Base-by-base conservation (phyloP, 2,113 vertebrate genomes). In the Rhegmatorhina hoffmannsi region DNA sequence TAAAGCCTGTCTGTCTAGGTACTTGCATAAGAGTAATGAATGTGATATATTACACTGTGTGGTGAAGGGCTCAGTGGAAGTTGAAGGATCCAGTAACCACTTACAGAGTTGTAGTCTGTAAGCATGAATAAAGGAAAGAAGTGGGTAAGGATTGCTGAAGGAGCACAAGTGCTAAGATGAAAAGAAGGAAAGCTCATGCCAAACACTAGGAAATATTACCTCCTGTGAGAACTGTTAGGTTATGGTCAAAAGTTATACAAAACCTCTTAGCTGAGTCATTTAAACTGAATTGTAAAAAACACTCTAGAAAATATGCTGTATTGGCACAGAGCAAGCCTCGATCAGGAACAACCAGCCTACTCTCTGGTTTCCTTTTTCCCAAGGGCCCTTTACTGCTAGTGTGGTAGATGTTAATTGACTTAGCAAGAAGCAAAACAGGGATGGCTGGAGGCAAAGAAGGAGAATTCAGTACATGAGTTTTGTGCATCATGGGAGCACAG, bases 171-270 rank as follows among this genome's bases (percentile, higher is more conserved):
- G 44, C 78, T 73, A 60, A 79, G 78, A 94, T 85, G 81, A 91
- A 95, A 95, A 82, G 81, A 50, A 91, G 59, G 43, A 92, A 85
- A 77, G 50, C 74, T 92, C 26, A 47, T 66, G 82, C 63, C 94
- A 92, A 96, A 74, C 84, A 72, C 96, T 66, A 88, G 90, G 92
- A 94, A 94, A 89, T 34, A 94, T 34, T 83, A 80, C 12, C 89
- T 84, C 88, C 87, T 85, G 67, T 94, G 69, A 89, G 85, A 90
- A 90, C 82, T 82, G 72, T 83, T 90, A 75, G 75, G 43, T 59
- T 97, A 82, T 60, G 78, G 79, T 60, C 70, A 93, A 83, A 91
- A 92, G 67, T 90, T 74, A 62, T 78, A 96, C 93, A 97, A 97
- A 84, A 46, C 55, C 68, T 46, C 19, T 89, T 78, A 72, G 62